A percentile compares a stretch with the other conserved stretches of the same genome.
Conservation (phyloP, 1,140 invertebrate species). For the Latrodectus geometricus region DNA sequence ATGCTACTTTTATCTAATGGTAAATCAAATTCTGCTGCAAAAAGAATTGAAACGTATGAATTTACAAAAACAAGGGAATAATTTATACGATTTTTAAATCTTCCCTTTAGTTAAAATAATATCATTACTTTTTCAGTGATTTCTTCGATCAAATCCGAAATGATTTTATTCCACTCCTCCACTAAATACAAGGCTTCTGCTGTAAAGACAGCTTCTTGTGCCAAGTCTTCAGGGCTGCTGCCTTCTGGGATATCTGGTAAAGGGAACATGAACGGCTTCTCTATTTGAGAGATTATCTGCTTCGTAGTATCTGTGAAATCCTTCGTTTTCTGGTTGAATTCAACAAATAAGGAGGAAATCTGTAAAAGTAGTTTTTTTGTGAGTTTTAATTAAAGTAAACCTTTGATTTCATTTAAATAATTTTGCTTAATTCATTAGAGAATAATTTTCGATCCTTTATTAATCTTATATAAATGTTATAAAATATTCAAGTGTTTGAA, state of each 20-base stretch:
- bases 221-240: neutral
- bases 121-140: neutral
- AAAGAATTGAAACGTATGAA: too few relatives aligned
- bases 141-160: conserved; percentile 7
- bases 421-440: too few relatives aligned
- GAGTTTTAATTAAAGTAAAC: too few relatives aligned
- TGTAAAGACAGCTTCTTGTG: conserved; percentile 17
- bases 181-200: conserved; percentile 12
- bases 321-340: conserved; percentile 3
- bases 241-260: neutral
- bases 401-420: too few relatives aligned
- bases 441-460: too few relatives aligned
- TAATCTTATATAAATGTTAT: too few relatives aligned
- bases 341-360: neutral
- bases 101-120: too few relatives aligned
- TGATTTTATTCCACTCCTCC: neutral
- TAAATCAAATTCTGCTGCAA: too few relatives aligned
- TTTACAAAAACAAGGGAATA: too few relatives aligned
- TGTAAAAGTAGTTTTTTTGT: neutral
- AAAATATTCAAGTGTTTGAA: too few relatives aligned
- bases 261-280: conserved; percentile 14
- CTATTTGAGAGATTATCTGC: conserved; percentile 25
- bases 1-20: too few relatives aligned
- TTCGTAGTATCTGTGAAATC: conserved; percentile 8
- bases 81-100: too few relatives aligned